Evolutionary conservation across 2,888 invertebrate genomes (phyloP).

Genomic region (Coelopa pilipes): DNA sequence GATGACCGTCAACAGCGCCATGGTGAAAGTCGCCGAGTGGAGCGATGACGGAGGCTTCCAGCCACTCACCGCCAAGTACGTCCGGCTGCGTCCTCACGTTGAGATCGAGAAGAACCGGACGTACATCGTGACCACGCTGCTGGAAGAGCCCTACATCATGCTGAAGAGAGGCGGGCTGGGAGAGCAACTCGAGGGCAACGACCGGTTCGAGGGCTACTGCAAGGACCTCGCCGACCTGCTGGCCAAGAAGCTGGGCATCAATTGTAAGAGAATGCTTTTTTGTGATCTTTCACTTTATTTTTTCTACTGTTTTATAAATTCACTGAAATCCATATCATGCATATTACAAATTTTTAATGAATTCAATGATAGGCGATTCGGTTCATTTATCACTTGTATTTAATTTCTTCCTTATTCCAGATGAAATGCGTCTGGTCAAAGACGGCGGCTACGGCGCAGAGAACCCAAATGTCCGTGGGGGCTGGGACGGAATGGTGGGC

Average conservation of each 20-base stretch:
- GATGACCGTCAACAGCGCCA: conserved; percentile 92
- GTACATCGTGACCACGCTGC: conserved; percentile 85
- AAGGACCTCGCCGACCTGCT: conserved; percentile 89
- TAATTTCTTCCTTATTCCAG: conserved; percentile 68
- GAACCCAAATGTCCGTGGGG: conserved; percentile 77
- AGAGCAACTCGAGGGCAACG: conserved; percentile 76
- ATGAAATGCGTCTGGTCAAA: conserved; percentile 84
- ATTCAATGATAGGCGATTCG: too few species aligned
- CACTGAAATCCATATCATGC: too few species aligned
- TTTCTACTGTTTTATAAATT: too few species aligned
- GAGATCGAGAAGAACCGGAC: conserved; percentile 85
- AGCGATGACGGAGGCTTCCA: conserved; percentile 82
- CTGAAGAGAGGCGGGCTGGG: conserved; percentile 74
- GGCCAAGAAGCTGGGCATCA: conserved; percentile 81
- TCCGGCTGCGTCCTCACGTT: conserved; percentile 75
- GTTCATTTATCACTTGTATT: conserved; percentile 37
- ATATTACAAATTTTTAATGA: too few species aligned
- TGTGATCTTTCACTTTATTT: too few species aligned
- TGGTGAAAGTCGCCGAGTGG: conserved; percentile 93
- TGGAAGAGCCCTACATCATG: conserved; percentile 92
- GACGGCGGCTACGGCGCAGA: conserved; percentile 87
- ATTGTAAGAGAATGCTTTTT: conserved; percentile 73
- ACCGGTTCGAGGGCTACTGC: conserved; percentile 89
- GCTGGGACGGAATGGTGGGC: conserved; percentile 90
- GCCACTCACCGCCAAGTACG: conserved; percentile 79